phyloP scores from a whole-genome alignment of 2,113 vertebrate genomes.

The Ictidomys tridecemlineatus region DNA sequence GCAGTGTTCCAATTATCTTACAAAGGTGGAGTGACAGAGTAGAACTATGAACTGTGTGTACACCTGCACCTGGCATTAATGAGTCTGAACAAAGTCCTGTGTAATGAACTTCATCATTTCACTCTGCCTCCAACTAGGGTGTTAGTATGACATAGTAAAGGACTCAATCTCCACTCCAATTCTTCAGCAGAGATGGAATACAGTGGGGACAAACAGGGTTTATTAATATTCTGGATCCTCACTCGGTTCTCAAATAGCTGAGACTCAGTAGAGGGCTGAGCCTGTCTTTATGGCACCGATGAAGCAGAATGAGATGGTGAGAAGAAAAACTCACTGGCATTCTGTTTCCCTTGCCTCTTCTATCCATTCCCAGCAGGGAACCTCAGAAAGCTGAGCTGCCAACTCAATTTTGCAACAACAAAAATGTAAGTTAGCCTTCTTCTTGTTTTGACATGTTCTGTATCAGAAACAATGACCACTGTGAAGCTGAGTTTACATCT shows the following conservation, averaged over 20 bases:
- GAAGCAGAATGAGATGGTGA: no score
- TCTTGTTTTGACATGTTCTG: background rate
- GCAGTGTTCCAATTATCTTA: background rate
- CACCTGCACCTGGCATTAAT: no score
- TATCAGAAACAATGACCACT: rapidly evolving
- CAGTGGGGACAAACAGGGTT: rapidly evolving
- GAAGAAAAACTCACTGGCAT: background rate
- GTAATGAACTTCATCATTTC: no score
- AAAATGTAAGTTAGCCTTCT: background rate
- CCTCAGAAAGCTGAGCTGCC: no score
- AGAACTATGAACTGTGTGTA: background rate
- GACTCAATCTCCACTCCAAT: background rate
- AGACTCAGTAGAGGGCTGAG: background rate
- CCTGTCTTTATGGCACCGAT: rapidly evolving
- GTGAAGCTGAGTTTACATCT: background rate
- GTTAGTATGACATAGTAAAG: rapidly evolving
- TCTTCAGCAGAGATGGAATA: background rate
- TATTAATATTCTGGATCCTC: rapidly evolving
- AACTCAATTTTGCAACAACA: rapidly evolving
- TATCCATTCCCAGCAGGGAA: background rate
- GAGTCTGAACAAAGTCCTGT: background rate
- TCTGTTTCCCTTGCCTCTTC: no score
- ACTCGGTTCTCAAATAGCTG: rapidly evolving
- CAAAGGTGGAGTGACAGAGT: rapidly evolving
- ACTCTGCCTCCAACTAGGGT: rapidly evolving